Percentiles rank a stretch among this genome's conserved stretches.
Conservation (phyloP, 2,888 invertebrate genomes). For the Callyntrura sp. region DNA sequence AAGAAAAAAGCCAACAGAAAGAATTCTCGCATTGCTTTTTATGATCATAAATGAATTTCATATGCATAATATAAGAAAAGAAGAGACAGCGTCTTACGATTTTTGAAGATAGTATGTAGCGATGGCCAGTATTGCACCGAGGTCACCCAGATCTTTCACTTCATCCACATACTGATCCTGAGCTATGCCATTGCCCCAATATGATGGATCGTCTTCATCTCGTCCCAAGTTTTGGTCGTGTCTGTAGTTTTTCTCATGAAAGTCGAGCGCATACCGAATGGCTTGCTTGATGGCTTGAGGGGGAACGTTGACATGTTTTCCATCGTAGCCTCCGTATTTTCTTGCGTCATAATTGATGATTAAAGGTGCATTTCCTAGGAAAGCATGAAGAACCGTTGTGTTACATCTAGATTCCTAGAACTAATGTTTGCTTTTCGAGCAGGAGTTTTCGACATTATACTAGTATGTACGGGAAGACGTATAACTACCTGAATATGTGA, state of each 20-base stretch:
- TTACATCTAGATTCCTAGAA: no score
- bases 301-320: slow-evolving; percentile 71
- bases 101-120: slow-evolving; percentile 79
- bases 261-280: slow-evolving; percentile 76
- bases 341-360: slow-evolving; percentile 79
- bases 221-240: slow-evolving; percentile 78
- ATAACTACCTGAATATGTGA: slow-evolving; percentile 76
- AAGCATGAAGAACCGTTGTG: not conserved
- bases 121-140: slow-evolving; percentile 79
- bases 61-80: slow-evolving; percentile 1
- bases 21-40: not conserved
- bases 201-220: slow-evolving; percentile 83
- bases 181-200: slow-evolving; percentile 83
- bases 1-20: not conserved
- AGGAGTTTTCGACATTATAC: no score
- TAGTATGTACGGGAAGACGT: not conserved
- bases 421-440: no score
- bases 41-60: not conserved
- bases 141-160: slow-evolving; percentile 73
- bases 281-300: slow-evolving; percentile 78
- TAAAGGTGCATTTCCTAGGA: slow-evolving; percentile 61
- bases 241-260: slow-evolving; percentile 75
- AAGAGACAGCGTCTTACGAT: slow-evolving; percentile 73
- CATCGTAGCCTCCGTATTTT: slow-evolving; percentile 79
- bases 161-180: slow-evolving; percentile 75